Percentiles rank a stretch among this genome's conserved stretches.
Conservation (phyloP, 2,888 invertebrate species). For the Acanthosepion esculentum region DNA sequence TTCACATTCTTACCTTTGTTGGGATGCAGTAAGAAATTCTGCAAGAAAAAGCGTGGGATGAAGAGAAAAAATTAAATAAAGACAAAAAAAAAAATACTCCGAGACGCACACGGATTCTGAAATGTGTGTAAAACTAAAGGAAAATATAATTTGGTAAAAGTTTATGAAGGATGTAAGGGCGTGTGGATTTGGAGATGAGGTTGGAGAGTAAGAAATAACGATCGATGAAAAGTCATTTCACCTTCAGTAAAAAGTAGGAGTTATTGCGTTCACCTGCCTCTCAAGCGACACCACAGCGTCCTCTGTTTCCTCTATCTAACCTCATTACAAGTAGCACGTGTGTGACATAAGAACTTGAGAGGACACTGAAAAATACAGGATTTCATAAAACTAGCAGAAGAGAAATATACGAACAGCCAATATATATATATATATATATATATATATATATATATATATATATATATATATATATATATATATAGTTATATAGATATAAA, state of each 20-base stretch:
- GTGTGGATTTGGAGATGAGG: too few species aligned
- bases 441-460: too few species aligned
- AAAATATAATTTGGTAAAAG: background rate
- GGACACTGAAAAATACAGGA: background rate
- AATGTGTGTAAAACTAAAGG: background rate
- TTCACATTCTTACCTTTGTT: constrained; percentile 16
- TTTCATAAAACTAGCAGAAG: background rate
- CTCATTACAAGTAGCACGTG: background rate
- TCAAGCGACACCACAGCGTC: background rate
- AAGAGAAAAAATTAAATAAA: background rate
- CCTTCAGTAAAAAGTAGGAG: background rate
- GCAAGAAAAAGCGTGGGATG: background rate
- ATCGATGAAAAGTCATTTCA: background rate
- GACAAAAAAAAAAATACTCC: background rate
- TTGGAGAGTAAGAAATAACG: background rate
- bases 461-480: too few species aligned
- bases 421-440: too few species aligned
- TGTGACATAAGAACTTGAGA: background rate
- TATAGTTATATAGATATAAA: too few species aligned
- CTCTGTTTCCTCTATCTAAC: background rate
- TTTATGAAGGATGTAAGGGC: background rate
- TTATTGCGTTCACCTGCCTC: background rate
- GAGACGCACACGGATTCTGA: background rate
- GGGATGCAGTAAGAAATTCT: background rate
- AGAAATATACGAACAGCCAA: too few species aligned